Percentiles rank a stretch among this genome's conserved stretches.
Evolutionary conservation across 2,888 invertebrate genomes (phyloP).

Genomic region (Drosophila atroscutellata): DNA sequence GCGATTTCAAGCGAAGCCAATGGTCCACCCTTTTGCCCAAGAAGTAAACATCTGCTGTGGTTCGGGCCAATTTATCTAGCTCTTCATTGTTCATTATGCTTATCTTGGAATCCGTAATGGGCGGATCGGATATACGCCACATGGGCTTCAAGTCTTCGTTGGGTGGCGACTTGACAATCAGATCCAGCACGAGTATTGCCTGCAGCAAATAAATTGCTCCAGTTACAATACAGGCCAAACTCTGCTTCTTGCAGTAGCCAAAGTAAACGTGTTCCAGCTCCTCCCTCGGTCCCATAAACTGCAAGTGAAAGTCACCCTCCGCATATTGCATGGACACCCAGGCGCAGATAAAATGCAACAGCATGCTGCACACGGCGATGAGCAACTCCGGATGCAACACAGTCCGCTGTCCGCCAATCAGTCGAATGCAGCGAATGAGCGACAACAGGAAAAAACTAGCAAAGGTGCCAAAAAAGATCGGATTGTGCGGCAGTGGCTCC

Average conservation of each 20-base stretch:
- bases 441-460: constrained; percentile 56
- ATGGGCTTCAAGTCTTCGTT: constrained; percentile 19
- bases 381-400: constrained; percentile 51
- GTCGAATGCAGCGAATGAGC: constrained; percentile 40
- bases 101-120: constrained; percentile 11
- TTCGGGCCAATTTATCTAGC: constrained; percentile 26
- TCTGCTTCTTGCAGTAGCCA: constrained; percentile 56
- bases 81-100: constrained; percentile 19
- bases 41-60: constrained; percentile 32
- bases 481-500: constrained; percentile 67
- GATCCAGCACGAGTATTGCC: constrained; percentile 30
- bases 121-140: constrained; percentile 7
- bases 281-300: constrained; percentile 64
- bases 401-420: constrained; percentile 37
- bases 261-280: constrained; percentile 58
- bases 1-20: constrained; percentile 33
- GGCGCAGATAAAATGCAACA: constrained; percentile 44
- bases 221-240: constrained; percentile 41
- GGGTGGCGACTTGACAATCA: constrained; percentile 23
- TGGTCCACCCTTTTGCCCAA: constrained; percentile 30
- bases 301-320: constrained; percentile 70
- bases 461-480: constrained; percentile 72
- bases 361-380: constrained; percentile 31
- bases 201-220: constrained; percentile 56
- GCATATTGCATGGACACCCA: constrained; percentile 62